Evolutionary conservation across 2,888 invertebrate genomes (phyloP).

Genomic region (Lacanobia oleracea): DNA sequence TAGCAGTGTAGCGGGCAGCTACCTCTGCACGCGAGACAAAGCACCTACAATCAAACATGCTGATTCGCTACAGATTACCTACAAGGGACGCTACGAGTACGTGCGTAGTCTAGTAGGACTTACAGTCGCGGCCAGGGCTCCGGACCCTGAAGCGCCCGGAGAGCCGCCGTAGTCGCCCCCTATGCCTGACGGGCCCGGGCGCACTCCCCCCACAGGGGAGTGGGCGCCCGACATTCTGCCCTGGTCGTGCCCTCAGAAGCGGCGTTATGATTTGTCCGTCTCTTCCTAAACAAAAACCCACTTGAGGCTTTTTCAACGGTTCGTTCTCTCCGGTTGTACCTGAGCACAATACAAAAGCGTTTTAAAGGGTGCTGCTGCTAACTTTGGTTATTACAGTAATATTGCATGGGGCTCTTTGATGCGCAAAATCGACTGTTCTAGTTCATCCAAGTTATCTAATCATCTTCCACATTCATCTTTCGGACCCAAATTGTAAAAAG

Average conservation of each 20-base stretch:
- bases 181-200: constrained; percentile 32
- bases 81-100: constrained; percentile 22
- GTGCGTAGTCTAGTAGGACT: constrained; percentile 34
- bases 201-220: constrained; percentile 70
- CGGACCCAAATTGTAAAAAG: not conserved
- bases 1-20: not conserved
- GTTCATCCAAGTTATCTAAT: not conserved
- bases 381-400: not conserved
- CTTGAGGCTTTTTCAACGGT: constrained; percentile 26
- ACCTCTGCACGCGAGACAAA: not conserved
- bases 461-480: not conserved
- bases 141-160: not conserved
- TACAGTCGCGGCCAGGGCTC: constrained; percentile 25
- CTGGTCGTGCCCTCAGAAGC: constrained; percentile 3
- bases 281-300: constrained; percentile 40
- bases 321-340: constrained; percentile 68
- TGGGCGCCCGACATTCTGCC: constrained; percentile 56
- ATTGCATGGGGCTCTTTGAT: not conserved
- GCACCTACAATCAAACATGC: constrained; percentile 22
- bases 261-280: not conserved
- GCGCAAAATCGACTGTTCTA: not conserved
- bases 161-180: constrained; percentile 52
- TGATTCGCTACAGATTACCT: not conserved
- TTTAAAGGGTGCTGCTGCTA: not conserved
- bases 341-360: constrained; percentile 60